A percentile compares a stretch with the other conserved stretches of the same genome.
These are phyloP conservation scores for Sinodicranocentrus sp. DNA, from an alignment of 2,888 invertebrate genomes.

Conservation along the genomic window DNA sequence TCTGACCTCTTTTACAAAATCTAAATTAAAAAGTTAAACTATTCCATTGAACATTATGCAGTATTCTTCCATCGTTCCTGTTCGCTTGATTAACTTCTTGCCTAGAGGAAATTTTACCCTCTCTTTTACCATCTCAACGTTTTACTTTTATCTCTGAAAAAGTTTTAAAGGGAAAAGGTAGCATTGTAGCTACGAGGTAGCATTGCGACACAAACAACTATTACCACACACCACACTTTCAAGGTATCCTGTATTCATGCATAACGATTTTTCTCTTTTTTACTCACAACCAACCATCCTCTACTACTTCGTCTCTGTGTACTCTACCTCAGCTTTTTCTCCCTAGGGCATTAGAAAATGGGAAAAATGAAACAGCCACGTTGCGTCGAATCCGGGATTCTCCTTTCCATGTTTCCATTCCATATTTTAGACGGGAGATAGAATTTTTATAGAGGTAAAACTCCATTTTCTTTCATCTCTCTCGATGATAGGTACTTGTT, in stretches of 20 bases:
- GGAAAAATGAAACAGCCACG: not conserved
- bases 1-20: too few relatives aligned
- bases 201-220: too few relatives aligned
- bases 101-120: conserved; percentile 18
- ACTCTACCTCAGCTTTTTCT: too few relatives aligned
- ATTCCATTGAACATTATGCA: conserved; percentile 58
- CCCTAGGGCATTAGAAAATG: not conserved
- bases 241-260: conserved; percentile 8
- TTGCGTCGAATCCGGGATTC: not conserved
- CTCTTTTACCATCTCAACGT: not conserved
- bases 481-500: too few relatives aligned
- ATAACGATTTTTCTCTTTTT: conserved; percentile 10
- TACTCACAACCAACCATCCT: too few relatives aligned
- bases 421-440: too few relatives aligned
- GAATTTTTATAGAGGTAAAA: too few relatives aligned
- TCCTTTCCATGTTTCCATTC: too few relatives aligned
- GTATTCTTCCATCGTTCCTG: conserved; percentile 2
- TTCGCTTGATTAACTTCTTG: conserved; percentile 51
- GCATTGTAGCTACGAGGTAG: conserved; percentile 8
- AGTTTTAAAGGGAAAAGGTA: not conserved
- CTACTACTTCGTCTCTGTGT: too few relatives aligned
- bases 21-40: conserved; percentile 49
- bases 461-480: too few relatives aligned
- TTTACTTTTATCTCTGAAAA: not conserved
- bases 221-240: conserved; percentile 25